phyloP scores from a whole-genome alignment of 2,888 invertebrate species.

The Himalopsyche japonica region DNA sequence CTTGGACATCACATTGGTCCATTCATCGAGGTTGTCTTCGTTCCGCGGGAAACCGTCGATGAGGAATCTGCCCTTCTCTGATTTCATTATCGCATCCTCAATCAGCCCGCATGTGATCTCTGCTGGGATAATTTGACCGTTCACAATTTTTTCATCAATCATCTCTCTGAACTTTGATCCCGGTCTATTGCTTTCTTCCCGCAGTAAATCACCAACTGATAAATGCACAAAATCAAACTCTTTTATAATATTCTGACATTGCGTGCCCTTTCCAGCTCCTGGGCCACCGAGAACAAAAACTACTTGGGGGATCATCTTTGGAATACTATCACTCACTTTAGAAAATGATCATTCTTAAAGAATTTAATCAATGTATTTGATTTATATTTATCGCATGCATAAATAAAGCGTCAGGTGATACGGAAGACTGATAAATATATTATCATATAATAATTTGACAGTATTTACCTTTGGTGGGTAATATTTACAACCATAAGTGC shows the following conservation, averaged over 20 bases:
- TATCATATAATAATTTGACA: constrained; percentile 24
- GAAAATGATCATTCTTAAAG: constrained; percentile 19
- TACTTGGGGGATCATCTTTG: constrained; percentile 68
- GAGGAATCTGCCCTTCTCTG: constrained; percentile 76
- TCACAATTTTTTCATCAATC: constrained; percentile 88
- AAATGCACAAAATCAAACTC: constrained; percentile 81
- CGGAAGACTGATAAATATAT: constrained; percentile 9
- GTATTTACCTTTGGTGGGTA: no score
- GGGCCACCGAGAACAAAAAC: constrained; percentile 98
- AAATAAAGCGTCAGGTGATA: constrained; percentile 11
- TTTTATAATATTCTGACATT: constrained; percentile 85
- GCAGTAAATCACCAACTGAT: constrained; percentile 90
- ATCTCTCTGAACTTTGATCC: constrained; percentile 88
- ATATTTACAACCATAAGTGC: no score
- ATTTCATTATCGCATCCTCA: constrained; percentile 76
- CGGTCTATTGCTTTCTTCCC: constrained; percentile 85
- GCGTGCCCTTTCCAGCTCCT: constrained; percentile 97
- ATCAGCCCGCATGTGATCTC: constrained; percentile 97
- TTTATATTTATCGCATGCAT: neutral
- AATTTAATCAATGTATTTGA: neutral
- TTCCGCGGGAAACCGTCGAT: constrained; percentile 99
- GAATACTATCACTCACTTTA: neutral
- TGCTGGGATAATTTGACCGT: constrained; percentile 96
- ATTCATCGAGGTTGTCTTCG: constrained; percentile 93
- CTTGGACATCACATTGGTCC: constrained; percentile 81